phyloP scores from a whole-genome alignment of 2,797 vertebrate genomes.

The Enteromius argenteus region DNA sequence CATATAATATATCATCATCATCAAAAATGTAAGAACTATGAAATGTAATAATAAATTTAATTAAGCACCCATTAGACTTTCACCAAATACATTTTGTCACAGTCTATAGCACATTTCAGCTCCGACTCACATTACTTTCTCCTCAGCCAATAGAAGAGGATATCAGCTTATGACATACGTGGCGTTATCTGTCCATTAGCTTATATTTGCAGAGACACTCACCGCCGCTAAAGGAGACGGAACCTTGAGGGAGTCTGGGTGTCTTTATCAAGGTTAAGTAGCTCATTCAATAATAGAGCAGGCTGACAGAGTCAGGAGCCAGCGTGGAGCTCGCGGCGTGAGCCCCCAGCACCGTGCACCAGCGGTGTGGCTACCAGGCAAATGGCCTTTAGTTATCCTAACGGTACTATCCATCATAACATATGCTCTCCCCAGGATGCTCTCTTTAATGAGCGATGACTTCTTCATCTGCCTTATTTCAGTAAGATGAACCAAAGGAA shows the following conservation, averaged over 20 bases:
- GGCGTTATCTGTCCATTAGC: conserved; percentile 54
- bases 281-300: conserved; percentile 73
- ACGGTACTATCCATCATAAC: conserved; percentile 85
- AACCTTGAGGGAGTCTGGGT: conserved; percentile 63
- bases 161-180: conserved; percentile 42
- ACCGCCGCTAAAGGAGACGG: conserved; percentile 49
- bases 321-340: conserved; percentile 78
- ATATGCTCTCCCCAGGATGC: conserved; percentile 87
- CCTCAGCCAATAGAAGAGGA: conserved; percentile 9
- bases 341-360: conserved; percentile 70
- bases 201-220: conserved; percentile 56
- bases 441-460: conserved; percentile 84
- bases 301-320: conserved; percentile 67
- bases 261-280: conserved; percentile 83
- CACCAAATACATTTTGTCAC: neutral
- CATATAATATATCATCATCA: neutral
- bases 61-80: conserved; percentile 2
- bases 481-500: conserved; percentile 60
- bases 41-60: neutral
- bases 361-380: conserved; percentile 79
- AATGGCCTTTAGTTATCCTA: conserved; percentile 87
- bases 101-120: conserved; percentile 5
- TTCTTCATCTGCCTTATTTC: conserved; percentile 65
- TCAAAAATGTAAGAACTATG: neutral
- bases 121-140: neutral